These are phyloP conservation scores for Oxyruncus cristatus DNA, from an alignment of 2,113 vertebrate species.

Conservation along the genomic window DNA sequence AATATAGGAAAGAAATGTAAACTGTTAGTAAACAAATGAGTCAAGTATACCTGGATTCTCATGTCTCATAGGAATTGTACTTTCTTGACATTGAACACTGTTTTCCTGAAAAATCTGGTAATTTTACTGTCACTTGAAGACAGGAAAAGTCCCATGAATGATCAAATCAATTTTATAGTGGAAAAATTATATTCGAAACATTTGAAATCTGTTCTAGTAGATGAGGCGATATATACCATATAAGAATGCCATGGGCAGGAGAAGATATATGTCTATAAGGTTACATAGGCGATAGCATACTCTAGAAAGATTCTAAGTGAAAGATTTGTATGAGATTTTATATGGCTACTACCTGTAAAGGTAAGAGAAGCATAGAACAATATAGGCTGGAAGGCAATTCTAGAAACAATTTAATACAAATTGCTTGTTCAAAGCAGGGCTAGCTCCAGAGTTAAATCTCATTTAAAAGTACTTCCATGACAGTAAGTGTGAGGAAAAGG, in stretches of 20 bases:
- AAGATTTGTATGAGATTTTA: neutral
- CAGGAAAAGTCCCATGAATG: neutral
- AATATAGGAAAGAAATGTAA: neutral
- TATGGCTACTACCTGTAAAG: neutral
- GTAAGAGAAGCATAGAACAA: neutral
- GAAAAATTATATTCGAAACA: neutral
- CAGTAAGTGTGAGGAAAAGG: neutral
- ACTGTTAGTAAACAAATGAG: neutral
- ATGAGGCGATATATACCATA: rapidly evolving
- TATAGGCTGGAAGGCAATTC: neutral
- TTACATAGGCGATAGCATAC: neutral
- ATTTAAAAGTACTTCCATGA: neutral
- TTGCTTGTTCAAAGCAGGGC: neutral
- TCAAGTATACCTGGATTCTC: neutral
- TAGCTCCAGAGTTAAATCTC: neutral
- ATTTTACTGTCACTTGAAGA: neutral
- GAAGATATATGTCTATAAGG: neutral
- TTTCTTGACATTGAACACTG: neutral
- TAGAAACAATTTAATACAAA: neutral
- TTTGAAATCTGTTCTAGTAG: neutral
- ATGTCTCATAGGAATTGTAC: neutral
- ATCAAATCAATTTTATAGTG: neutral
- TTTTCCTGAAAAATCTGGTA: neutral
- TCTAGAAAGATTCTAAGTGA: neutral
- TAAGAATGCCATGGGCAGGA: neutral